Evolutionary conservation across 2,113 vertebrate species (phyloP), one percentile per base, ranked within the genome.

Genomic region (Pogona vitticeps): DNA sequence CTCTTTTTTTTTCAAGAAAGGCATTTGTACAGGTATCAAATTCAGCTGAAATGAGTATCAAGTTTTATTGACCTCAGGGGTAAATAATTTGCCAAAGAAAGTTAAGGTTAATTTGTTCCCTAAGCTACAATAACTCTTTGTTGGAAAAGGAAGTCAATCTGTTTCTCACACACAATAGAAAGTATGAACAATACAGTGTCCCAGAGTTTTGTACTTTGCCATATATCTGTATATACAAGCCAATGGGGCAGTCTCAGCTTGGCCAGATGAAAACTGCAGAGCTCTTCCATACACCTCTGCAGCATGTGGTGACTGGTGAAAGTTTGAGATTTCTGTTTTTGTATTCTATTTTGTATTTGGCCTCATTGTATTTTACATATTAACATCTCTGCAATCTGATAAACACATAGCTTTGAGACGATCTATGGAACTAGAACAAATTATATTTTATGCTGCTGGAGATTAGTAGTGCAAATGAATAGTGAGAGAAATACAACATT

Each of bases 1-100:
- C 33, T 26, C 2, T 73, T 71, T 3, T 9, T 46, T 85, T 67
- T 18, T 82, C 46, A 89, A 91, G 79, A 36, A 86, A 86, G 52
- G 88, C 3, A 67, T 91, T 4, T 84, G 84, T 76, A n/a, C 71
- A 88, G 10, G 40, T 88, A 91, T 31, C 87, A 65, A 88, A 81
- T 88, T 91, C 83, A 87, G 59, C 83, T 82, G 73, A 87, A 90
- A 85, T 76, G 1, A 87, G 2, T 91, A 91, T 87, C 88, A 87
- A 89, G 70, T 86, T 88, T 88, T 91, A 87, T 79, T 93, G 85
- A 90, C 80, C 82, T 65, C 46, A 20, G 82, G 52, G 72, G 71
- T 81, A 92, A 89, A 80, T 72, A 91, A 80, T 65, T 90, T 86
- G 56, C 56, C 83, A 82, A 85, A 71, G 21, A 81, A 90, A 33